Evolutionary conservation across 2,797 vertebrate species (phyloP), one percentile per base, ranked within the genome.

Genomic region (Carapus acus): DNA sequence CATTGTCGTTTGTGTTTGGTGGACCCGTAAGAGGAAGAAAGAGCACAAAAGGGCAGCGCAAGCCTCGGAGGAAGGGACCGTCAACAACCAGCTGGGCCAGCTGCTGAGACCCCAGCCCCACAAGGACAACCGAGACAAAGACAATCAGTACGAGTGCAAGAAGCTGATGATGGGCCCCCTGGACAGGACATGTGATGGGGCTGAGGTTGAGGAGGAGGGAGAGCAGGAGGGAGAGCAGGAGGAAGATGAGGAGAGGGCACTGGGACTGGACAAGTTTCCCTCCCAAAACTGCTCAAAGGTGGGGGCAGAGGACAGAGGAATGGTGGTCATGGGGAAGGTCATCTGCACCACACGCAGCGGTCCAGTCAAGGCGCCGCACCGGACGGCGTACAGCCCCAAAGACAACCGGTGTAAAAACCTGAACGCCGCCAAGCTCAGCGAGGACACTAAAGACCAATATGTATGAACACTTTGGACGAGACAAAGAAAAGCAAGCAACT

Each of bases 21-120:
- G 95, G 94, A 94, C 88, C 2, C 88, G 92, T 40, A 96, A 94
- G 69, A 89, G 93, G 62, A 92, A 94, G 90, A 97, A 96, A 93
- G 90, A 90, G 56, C 83, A 92, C 15, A 90, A 92, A 77, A 85
- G 93, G 62, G 59, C 52, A 1, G 12, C 58, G 59, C 69, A 83
- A 24, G 77, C 85, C 15, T 79, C 0, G 44, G 91, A 92, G 48
- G 91, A 94, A 44, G 81, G 83, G 33, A 73, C 74, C 1, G 80
- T 90, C 67, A 98, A 97, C 85, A 97, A 98, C 86, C 92, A 91
- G 71, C 91, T 92, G 85, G 91, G 24, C 24, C 24, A 91, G 2
- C 88, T 89, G 8, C 87, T 92, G 55, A 90, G 91, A 71, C 84
- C 90, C 65, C 83, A 85, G 67, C 77, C 85, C 78, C 61, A 84